A percentile compares a stretch with the other conserved stretches of the same genome.
phyloP scores from a whole-genome alignment of 2,113 vertebrate genomes.

The Morone saxatilis region DNA sequence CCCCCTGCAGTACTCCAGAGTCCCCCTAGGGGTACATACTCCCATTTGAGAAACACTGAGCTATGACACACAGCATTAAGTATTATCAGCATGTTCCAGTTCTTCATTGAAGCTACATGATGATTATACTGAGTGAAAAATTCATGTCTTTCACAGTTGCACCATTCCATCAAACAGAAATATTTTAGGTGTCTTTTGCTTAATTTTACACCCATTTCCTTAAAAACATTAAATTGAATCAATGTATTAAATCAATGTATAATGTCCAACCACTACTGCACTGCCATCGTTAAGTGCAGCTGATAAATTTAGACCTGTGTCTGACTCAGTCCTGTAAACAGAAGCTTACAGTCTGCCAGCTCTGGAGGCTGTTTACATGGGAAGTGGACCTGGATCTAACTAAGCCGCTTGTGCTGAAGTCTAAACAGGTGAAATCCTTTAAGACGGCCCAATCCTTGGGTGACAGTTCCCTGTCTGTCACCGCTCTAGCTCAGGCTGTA shows the following conservation, averaged over 20 bases:
- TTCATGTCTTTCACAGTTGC: background rate
- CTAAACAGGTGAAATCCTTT: slow-evolving; percentile 76
- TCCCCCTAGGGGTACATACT: too few species aligned
- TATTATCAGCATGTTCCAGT: background rate
- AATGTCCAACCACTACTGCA: background rate
- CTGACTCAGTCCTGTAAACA: slow-evolving; percentile 49
- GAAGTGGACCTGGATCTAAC: slow-evolving; percentile 52
- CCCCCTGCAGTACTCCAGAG: too few species aligned
- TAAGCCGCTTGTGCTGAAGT: slow-evolving; percentile 72
- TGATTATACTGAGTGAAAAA: background rate
- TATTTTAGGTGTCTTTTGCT: background rate
- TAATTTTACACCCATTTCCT: background rate
- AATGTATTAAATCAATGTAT: background rate
- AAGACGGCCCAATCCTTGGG: slow-evolving; percentile 55
- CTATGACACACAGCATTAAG: too few species aligned
- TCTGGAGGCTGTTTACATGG: slow-evolving; percentile 66
- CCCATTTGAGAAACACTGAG: too few species aligned
- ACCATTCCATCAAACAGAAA: background rate
- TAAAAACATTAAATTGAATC: background rate
- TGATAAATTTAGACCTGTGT: slow-evolving; percentile 35
- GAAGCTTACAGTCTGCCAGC: slow-evolving; percentile 44
- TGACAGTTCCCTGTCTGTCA: slow-evolving; percentile 63
- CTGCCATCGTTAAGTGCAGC: background rate
- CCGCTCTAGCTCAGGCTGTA: slow-evolving; percentile 35
- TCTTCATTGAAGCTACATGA: background rate